Evolutionary conservation across 2,113 vertebrate genomes (phyloP).

Genomic region (Aleadryas rufinucha): DNA sequence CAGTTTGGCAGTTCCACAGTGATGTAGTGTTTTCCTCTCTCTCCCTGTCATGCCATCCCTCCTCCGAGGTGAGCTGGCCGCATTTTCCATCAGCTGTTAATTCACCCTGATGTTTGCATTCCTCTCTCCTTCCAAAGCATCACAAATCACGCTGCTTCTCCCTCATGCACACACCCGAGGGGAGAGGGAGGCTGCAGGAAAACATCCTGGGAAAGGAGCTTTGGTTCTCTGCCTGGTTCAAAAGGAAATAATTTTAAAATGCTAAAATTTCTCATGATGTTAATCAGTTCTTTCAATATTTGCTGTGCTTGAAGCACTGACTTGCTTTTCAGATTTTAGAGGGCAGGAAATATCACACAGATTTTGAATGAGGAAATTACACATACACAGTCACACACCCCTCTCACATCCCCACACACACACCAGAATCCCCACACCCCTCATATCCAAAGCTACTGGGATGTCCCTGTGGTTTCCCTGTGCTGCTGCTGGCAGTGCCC

Average conservation of each 20-base stretch:
- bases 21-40: constrained; percentile 23
- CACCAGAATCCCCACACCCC: background rate
- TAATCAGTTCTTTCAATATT: background rate
- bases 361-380: background rate
- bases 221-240: background rate
- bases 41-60: constrained; percentile 18
- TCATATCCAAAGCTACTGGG: accelerated
- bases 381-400: accelerated
- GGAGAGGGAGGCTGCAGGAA: background rate
- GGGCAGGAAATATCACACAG: background rate
- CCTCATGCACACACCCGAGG: background rate
- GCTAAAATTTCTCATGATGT: background rate
- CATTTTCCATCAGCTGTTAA: background rate
- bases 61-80: constrained; percentile 25
- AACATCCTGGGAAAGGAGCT: background rate
- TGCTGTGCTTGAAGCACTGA: background rate
- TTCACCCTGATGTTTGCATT: constrained; percentile 13
- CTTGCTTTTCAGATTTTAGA: background rate
- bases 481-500: background rate
- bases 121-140: background rate
- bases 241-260: background rate
- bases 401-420: background rate
- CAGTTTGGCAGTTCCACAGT: constrained; percentile 9
- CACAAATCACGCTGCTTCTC: background rate
- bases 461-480: background rate